phyloP scores from a whole-genome alignment of 2,888 invertebrate genomes.

The Trachelus troglodyta region DNA sequence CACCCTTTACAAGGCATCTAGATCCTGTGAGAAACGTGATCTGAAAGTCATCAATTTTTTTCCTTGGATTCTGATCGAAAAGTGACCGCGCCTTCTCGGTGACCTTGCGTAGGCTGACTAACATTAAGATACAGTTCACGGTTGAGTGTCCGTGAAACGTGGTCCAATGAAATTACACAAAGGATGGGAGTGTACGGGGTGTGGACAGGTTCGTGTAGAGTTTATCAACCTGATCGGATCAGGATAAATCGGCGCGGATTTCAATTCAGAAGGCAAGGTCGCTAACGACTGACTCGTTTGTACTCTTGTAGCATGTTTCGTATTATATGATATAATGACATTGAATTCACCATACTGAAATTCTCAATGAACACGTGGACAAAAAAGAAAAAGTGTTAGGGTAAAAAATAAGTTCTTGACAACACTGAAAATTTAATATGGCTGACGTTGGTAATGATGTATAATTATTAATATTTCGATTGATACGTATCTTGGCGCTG shows the following conservation, averaged over 20 bases:
- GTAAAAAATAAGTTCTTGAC: not conserved
- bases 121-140: not conserved
- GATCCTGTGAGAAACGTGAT: not conserved
- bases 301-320: not conserved
- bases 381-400: not conserved
- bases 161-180: not conserved
- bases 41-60: not conserved
- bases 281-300: not conserved
- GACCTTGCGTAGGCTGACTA: not conserved
- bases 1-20: too few species aligned
- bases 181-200: not conserved
- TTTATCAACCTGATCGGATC: constrained; percentile 1
- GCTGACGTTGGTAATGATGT: not conserved
- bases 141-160: not conserved
- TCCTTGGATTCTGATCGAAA: not conserved
- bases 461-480: not conserved
- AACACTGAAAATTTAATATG: not conserved
- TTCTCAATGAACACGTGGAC: not conserved
- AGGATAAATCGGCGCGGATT: not conserved
- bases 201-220: not conserved
- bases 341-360: not conserved
- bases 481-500: not conserved
- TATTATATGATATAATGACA: not conserved
- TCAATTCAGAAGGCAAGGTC: not conserved
- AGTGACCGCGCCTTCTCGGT: not conserved